Conservation (phyloP, 1,140 invertebrate genomes). For the Pantala flavescens region DNA sequence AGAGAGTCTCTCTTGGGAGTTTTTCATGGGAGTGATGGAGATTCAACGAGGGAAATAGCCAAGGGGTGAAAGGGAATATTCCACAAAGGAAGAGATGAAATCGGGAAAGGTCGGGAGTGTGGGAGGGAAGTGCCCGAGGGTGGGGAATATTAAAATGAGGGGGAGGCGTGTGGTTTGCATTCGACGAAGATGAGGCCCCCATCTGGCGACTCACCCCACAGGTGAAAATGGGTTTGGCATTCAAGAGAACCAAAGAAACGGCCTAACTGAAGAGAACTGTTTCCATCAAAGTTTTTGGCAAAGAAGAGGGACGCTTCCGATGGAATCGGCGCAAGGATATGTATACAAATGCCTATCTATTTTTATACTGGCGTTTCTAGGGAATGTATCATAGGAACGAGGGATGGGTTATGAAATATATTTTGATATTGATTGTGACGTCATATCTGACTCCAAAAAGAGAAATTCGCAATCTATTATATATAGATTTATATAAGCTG, state of each 20-base stretch:
- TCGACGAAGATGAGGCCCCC: neutral
- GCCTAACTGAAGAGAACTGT: neutral
- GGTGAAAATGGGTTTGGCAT: conserved; percentile 8
- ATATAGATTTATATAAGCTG: too few relatives aligned
- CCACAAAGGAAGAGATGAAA: conserved; percentile 1
- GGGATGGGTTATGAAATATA: too few relatives aligned
- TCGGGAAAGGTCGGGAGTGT: neutral
- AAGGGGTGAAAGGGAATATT: conserved; percentile 1
- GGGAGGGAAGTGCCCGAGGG: neutral
- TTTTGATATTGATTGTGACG: too few relatives aligned
- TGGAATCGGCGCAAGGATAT: too few relatives aligned
- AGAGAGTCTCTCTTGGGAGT: neutral
- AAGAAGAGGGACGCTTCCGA: neutral
- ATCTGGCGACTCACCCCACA: neutral
- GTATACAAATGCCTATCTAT: too few relatives aligned
- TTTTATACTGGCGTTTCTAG: too few relatives aligned
- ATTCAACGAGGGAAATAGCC: conserved; percentile 8
- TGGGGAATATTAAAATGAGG: neutral
- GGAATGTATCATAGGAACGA: too few relatives aligned
- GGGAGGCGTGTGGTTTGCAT: conserved; percentile 2
- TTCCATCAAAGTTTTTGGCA: neutral
- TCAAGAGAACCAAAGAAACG: neutral
- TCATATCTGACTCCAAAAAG: too few relatives aligned
- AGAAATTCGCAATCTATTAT: too few relatives aligned
- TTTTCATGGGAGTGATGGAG: neutral